phyloP scores from a whole-genome alignment of 2,888 invertebrate species.

The Scaptomyza parva region DNA sequence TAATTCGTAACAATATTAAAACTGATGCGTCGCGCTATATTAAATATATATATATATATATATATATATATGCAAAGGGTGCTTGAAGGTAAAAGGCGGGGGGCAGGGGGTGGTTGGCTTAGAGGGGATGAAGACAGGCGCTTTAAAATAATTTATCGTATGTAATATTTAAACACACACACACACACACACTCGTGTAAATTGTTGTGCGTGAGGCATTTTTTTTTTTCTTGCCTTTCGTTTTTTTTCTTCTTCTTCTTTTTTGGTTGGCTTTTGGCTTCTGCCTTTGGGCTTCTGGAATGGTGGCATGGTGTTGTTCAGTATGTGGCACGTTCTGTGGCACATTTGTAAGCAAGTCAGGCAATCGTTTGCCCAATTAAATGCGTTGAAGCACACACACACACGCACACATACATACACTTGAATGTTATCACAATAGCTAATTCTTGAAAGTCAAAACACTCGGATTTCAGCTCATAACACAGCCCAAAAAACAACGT shows the following conservation, averaged over 20 bases:
- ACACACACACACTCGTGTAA: constrained; percentile 8
- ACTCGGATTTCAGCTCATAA: constrained; percentile 64
- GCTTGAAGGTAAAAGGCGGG: too few species aligned
- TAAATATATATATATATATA: constrained; percentile 66
- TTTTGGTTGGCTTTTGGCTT: constrained; percentile 16
- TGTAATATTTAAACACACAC: constrained; percentile 61
- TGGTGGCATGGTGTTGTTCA: too few species aligned
- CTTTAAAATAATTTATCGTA: constrained; percentile 78
- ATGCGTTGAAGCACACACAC: constrained; percentile 68
- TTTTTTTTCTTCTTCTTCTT: too few species aligned
- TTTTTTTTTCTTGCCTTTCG: constrained; percentile 21
- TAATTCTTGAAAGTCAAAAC: constrained; percentile 76
- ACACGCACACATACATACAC: constrained; percentile 20
- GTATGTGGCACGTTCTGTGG: constrained; percentile 31
- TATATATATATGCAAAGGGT: constrained; percentile 32
- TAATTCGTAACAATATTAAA: constrained; percentile 74
- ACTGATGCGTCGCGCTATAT: constrained; percentile 71
- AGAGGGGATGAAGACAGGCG: constrained; percentile 18
- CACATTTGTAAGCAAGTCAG: constrained; percentile 78
- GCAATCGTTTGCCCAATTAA: constrained; percentile 77
- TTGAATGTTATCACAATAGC: constrained; percentile 73
- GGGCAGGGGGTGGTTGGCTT: neutral
- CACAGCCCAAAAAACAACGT: constrained; percentile 52
- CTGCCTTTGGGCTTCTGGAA: constrained; percentile 22
- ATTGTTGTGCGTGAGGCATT: constrained; percentile 35